Percentiles rank a stretch among this genome's conserved stretches.
These are phyloP conservation scores for Monochamus saltuarius DNA, from an alignment of 1,140 invertebrate genomes.

Conservation along the genomic window DNA sequence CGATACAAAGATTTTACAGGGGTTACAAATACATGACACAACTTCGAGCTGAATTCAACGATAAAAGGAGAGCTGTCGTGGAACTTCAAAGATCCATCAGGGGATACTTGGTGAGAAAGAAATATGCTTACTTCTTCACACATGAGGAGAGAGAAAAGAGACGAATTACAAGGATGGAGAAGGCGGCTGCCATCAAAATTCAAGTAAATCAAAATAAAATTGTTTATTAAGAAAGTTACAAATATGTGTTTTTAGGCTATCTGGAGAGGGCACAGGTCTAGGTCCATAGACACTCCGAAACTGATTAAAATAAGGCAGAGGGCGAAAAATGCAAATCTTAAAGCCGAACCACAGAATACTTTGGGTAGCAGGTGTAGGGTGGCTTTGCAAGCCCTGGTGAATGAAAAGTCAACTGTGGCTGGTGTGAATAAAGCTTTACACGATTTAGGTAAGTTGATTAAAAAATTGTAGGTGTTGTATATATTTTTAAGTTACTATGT, in stretches of 20 bases:
- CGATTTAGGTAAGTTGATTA: slow-evolving; percentile 44
- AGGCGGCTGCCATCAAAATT: slow-evolving; percentile 61
- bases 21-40: slow-evolving; percentile 33
- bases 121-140: slow-evolving; percentile 37
- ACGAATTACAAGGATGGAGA: slow-evolving; percentile 45
- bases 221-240: too few species aligned
- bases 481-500: too few species aligned
- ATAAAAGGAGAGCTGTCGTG: slow-evolving; percentile 35
- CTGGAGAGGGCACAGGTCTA: slow-evolving; percentile 63
- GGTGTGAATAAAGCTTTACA: slow-evolving; percentile 54
- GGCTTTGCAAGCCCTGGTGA: slow-evolving; percentile 52
- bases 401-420: slow-evolving; percentile 49
- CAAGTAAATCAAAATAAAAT: slow-evolving; percentile 55
- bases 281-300: slow-evolving; percentile 48
- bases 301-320: slow-evolving; percentile 53
- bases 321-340: slow-evolving; percentile 52
- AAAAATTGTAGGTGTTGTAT: too few species aligned
- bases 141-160: slow-evolving; percentile 53
- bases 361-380: slow-evolving; percentile 48
- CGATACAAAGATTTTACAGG: slow-evolving; percentile 42
- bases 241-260: slow-evolving; percentile 55
- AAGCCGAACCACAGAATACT: slow-evolving; percentile 53
- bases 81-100: slow-evolving; percentile 50
- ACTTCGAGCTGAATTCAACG: slow-evolving; percentile 8
- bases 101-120: slow-evolving; percentile 56